Evolutionary conservation across 2,888 invertebrate species (phyloP), one percentile per base, ranked within the genome.

Genomic region (Uropetala carovei): DNA sequence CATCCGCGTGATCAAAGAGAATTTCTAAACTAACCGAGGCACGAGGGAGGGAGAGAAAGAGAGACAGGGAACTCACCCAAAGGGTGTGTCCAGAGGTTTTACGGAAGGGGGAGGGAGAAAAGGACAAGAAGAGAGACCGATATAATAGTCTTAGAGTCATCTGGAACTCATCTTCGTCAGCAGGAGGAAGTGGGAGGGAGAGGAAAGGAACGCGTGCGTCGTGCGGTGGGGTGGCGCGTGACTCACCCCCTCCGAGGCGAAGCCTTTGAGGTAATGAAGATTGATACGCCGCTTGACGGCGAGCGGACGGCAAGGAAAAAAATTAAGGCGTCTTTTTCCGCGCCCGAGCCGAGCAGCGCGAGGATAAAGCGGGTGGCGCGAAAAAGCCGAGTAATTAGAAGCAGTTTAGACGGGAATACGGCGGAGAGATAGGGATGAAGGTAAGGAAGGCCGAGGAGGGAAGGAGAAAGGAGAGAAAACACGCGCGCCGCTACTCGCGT

Each of bases 241-340:
- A 60, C 56, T 43, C 68, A 43, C 64, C 30, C 64, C 43, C 18
- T 16, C 30, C 22, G 13, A 59, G 60, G 27, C 30, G 89, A 89
- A 89, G 10, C 56, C 64, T 89, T 56, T 56, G 68, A 89, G 43
- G 43, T 89, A 89, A 89, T 89, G 64, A 89, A 64, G 89, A 89
- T 89, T 89, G 43, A 89, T 89, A 89, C 64, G 43, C 18, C n/a
- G 64, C 30, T 89, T 64, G 89, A 89, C 64, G 89, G 56, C 68
- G 64, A 30, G 64, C 8, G 56, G 57, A 57, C 18, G 56, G 18
- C 18, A 83, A 89, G 89, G 64, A 68, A 56, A 89, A 89, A 68
- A 86, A 86, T 86, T 18, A 57, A 5, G 56, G 11, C n/a, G 43
- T 83, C 43, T 43, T 56, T 57, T 57, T 56, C 82, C 86, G 60